Evolutionary conservation across 2,888 invertebrate species (phyloP), one percentile per base, ranked within the genome.

Genomic region (Steinernema hermaphroditum): DNA sequence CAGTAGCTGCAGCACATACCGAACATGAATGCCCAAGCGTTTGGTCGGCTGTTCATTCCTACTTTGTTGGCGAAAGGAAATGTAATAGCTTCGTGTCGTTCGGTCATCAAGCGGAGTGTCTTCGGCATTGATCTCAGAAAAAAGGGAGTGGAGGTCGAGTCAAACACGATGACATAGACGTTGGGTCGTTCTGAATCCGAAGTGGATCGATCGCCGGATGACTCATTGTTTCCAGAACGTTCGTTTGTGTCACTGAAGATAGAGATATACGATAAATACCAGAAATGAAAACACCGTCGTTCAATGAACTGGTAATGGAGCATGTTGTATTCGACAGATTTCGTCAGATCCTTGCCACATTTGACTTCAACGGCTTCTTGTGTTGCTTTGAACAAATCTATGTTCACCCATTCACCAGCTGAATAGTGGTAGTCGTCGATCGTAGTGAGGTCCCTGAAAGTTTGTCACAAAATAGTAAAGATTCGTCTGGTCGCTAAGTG

Each of bases 351-450:
- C 9, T 49, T 69, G 0, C 19, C 22, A 9, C 72, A 72, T 4
- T 74, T 41, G 19, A 72, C 43, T 50, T 74, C 73, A 2, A 74
- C 34, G 0, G 69, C 19, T 14, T 74, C 74, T 22, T 74, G 74
- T 0, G 1, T 9, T 9, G 73, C 22, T 27, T 54, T 54, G 27
- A 54, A 54, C 2, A 14, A 14, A 4, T 22, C 54, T 22, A 46
- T 46, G 46, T 46, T 19, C 19, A n/a, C 46, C 2, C 16, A 46
- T 19, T 46, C 19, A 19, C 19, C 46, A 46, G 19, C 46, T 46
- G 46, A 19, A 46, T 46, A 46, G n/a, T 19, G 19, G 19, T 46
- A 16, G 2, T 19, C 46, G 46, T 46, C 46, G 6, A 46, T 14
- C 19, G 2, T 16, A 19, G 16, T n/a, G 2, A 46, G 46, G 46